phyloP scores from a whole-genome alignment of 2,888 invertebrate genomes.

The Meandrusa payeni region DNA sequence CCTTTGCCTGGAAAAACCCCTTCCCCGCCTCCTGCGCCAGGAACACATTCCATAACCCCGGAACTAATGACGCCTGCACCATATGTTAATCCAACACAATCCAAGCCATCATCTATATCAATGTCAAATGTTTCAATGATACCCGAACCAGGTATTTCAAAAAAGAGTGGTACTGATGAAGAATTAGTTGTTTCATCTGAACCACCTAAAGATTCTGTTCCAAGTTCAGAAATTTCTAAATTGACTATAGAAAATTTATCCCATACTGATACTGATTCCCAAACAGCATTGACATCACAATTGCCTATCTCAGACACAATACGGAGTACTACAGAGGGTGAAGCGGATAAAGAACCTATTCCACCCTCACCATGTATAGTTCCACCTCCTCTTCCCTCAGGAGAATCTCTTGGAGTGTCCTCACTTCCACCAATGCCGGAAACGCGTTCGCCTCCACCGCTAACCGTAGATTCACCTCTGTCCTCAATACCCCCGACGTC shows the following conservation, averaged over 20 bases:
- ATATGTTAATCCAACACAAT: conserved; percentile 28
- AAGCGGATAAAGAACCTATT: background rate
- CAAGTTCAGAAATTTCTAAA: background rate
- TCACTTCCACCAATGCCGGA: conserved; percentile 46
- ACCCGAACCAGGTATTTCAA: background rate
- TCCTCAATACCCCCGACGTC: conserved; percentile 58
- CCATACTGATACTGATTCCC: background rate
- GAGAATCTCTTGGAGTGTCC: too few species aligned
- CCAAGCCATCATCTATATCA: conserved; percentile 19
- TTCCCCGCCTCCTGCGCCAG: conserved; percentile 54
- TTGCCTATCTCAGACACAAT: conserved; percentile 46
- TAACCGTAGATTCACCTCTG: conserved; percentile 47
- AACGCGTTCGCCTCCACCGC: conserved; percentile 50
- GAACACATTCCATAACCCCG: conserved; percentile 37
- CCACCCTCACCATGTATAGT: conserved; percentile 47
- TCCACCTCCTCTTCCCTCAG: conserved; percentile 47
- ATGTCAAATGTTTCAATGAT: background rate
- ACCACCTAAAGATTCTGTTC: background rate
- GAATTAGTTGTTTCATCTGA: background rate
- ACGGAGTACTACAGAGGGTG: conserved; percentile 26
- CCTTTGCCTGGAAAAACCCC: conserved; percentile 58
- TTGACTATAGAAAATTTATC: too few species aligned
- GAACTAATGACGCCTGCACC: conserved; percentile 33
- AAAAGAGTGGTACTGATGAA: background rate
- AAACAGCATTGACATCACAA: too few species aligned